Evolutionary conservation across 2,888 invertebrate species (phyloP), one percentile per base, ranked within the genome.

Genomic region (Catocala sponsa): DNA sequence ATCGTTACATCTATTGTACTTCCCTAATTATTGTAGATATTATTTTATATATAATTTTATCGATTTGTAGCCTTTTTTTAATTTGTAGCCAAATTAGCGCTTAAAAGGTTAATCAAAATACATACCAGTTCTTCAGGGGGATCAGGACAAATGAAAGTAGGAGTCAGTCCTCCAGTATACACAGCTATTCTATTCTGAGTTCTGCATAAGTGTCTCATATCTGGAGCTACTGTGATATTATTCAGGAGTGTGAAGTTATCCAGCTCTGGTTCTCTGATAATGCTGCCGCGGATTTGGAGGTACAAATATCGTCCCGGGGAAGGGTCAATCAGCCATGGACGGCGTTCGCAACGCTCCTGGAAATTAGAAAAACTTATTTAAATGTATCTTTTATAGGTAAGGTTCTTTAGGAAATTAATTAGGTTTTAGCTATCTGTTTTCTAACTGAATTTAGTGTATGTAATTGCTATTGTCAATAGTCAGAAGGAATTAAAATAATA

Each of bases 311-410:
- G 96, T 51, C 96, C 96, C 9, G 96, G 95, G 0, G 96, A 96
- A 0, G 97, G 98, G 79, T 97, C 97, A 69, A 98, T 97, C 47
- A 97, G 94, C 96, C 97, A 97, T 0, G 98, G 98, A 65, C 97
- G 96, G 55, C 95, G 96, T 76, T 97, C 97, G 78, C 98, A 98
- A 70, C 97, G 97, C 80, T 96, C 95, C 98, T 98, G 91, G 44
- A 92, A 91, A 58, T 10, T 6, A 47, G 5, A 12, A 51, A n/a
- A 12, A 1, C 7, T 38, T 4, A 38, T 38, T 7, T 38, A 9
- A 38, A 38, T 38, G 9, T 1, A 38, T 38, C 2, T 2, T 1
- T 25, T 25, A 25, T 2, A 25, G 25, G 4, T 2, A 25, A 25
- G 4, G 25, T 25, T 25, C 25, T 15, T 15, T 15, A 15, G 15